Evolutionary conservation across 1,140 invertebrate genomes (phyloP), one percentile per base, ranked within the genome.

Genomic region (Meloidogyne floridensis): DNA sequence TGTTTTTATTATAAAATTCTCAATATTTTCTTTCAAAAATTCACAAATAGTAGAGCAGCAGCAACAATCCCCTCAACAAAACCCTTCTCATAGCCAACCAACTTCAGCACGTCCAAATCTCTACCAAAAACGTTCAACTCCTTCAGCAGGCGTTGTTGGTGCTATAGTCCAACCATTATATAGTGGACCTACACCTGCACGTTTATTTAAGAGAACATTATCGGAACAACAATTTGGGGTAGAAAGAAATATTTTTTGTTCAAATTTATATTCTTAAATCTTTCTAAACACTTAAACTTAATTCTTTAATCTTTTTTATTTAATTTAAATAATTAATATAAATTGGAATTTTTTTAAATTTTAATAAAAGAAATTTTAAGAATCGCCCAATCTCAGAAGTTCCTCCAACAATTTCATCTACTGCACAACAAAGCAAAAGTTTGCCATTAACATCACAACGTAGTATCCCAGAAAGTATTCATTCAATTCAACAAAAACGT

Each of bases 181-280:
- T 54, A 72, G 72, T 54, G 72, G 72, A 74, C 65, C 77, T 47
- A 79, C 65, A 13, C 53, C 77, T 43, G 15, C 72, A 69, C 69
- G 72, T 53, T 72, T 79, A 53, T 79, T 79, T 72, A 79, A 79
- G 18, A 18, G 77, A n/a, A 79, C 42, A 32, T 51, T 79, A 15
- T 79, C 77, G n/a, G 77, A 79, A 51, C 77, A 79, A 72, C 77
- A 79, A 65, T 65, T 79, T 79, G 77, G 77, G 18, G 56, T 79
- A 76, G 32, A 32, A 32, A 32, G 32, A 32, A 32, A 32, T 32
- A 32, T 32, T 32, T 32, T 32, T 32, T 32, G 32, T 32, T 32
- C 32, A 32, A 32, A 32, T 32, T 32, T 32, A 32, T 32, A 32
- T 32, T 32, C 32, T 32, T 32, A 32, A 32, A 32, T 32, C 32